phyloP scores from a whole-genome alignment of 2,888 invertebrate genomes.

The Morpho helenor region DNA sequence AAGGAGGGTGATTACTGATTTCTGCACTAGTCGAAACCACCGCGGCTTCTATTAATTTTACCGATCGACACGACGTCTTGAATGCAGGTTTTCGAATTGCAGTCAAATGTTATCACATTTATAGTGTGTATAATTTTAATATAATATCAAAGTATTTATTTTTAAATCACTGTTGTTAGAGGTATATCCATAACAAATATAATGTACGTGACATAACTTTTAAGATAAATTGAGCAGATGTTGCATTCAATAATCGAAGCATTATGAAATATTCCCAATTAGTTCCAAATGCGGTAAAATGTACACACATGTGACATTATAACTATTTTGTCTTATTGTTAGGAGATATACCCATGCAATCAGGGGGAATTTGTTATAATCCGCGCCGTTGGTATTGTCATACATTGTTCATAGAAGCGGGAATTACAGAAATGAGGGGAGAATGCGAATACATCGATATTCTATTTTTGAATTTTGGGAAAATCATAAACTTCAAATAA shows the following conservation, averaged over 20 bases:
- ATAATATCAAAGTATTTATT: no score
- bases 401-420: slow-evolving; percentile 50
- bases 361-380: slow-evolving; percentile 75
- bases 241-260: slow-evolving; percentile 57
- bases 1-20: no score
- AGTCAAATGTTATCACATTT: no score
- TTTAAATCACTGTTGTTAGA: no score
- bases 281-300: slow-evolving; percentile 74
- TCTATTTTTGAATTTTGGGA: slow-evolving; percentile 49
- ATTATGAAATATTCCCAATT: slow-evolving; percentile 73
- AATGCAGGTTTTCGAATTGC: no score
- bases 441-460: slow-evolving; percentile 31
- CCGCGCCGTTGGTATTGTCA: slow-evolving; percentile 66
- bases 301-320: slow-evolving; percentile 73
- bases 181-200: no score
- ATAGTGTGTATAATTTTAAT: no score
- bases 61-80: no score
- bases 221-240: slow-evolving; percentile 51
- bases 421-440: slow-evolving; percentile 52
- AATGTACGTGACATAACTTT: neutral
- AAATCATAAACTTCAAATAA: slow-evolving; percentile 47
- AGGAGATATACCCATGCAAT: slow-evolving; percentile 74
- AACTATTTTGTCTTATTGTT: slow-evolving; percentile 76
- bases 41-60: no score
- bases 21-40: no score